Evolutionary conservation across 2,797 vertebrate species (phyloP).

Genomic region (Bradypodion ventrale): DNA sequence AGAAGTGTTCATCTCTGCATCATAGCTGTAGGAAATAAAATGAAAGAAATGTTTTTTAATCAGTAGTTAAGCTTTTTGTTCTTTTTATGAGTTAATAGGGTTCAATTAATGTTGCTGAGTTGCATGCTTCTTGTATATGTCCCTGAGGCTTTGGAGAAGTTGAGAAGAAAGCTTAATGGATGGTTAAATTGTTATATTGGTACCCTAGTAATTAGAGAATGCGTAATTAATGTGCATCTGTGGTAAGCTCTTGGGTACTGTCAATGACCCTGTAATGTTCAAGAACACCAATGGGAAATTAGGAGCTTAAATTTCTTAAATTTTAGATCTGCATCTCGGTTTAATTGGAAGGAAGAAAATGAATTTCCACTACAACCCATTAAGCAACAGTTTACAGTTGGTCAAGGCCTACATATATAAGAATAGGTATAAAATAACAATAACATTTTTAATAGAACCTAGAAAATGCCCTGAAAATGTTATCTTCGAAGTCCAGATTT

Average conservation of each 20-base stretch:
- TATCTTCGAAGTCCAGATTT: not conserved
- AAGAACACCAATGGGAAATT: conserved; percentile 67
- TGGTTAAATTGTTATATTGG: conserved; percentile 81
- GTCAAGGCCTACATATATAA: conserved; percentile 60
- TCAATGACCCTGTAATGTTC: conserved; percentile 68
- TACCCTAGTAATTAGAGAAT: conserved; percentile 87
- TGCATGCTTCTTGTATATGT: conserved; percentile 76
- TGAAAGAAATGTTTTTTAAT: conserved; percentile 65
- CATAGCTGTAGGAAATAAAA: conserved; percentile 55
- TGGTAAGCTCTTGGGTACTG: conserved; percentile 68
- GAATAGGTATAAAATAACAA: not conserved
- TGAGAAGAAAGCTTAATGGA: conserved; percentile 89
- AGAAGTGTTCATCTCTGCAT: conserved; percentile 51
- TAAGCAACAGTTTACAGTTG: conserved; percentile 63
- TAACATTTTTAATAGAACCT: conserved; percentile 9
- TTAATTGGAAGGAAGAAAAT: conserved; percentile 77
- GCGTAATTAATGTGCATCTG: conserved; percentile 92
- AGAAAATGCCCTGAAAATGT: not conserved
- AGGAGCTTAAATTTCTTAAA: conserved; percentile 72
- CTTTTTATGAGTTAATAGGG: conserved; percentile 86
- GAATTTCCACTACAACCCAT: conserved; percentile 71
- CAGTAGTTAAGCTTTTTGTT: conserved; percentile 70
- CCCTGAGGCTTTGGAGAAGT: conserved; percentile 79
- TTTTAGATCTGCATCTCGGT: conserved; percentile 76
- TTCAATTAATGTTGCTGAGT: conserved; percentile 88